Percentiles rank a stretch among this genome's conserved stretches.
Evolutionary conservation across 2,797 vertebrate species (phyloP).

Genomic region (Lutra lutra): DNA sequence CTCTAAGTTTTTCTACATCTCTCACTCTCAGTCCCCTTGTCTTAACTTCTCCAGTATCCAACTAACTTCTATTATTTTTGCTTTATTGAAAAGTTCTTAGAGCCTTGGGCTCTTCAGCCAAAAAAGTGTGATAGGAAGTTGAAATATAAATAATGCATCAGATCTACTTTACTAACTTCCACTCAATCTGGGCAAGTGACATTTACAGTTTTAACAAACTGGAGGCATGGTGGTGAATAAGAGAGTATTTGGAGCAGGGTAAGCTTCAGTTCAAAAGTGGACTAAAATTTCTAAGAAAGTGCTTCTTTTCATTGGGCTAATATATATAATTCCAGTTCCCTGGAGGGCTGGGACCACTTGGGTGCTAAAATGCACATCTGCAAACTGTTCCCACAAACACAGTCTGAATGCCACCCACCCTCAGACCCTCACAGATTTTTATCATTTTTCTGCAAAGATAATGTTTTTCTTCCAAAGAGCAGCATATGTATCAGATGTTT

Average conservation of each 20-base stretch:
- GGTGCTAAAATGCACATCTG: conserved; percentile 38
- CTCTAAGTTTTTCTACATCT: not conserved
- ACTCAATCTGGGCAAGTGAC: conserved; percentile 53
- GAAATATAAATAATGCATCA: conserved; percentile 65
- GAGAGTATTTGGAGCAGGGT: not conserved
- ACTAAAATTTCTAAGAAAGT: not conserved
- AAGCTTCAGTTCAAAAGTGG: conserved; percentile 28
- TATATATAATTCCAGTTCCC: conserved; percentile 13
- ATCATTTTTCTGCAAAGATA: conserved; percentile 15
- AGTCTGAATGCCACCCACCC: not conserved
- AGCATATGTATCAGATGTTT: conserved; percentile 3
- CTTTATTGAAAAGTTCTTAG: conserved; percentile 56
- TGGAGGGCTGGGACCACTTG: not conserved
- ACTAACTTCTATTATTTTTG: conserved; percentile 44
- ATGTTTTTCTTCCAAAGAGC: not conserved
- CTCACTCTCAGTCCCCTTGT: not conserved
- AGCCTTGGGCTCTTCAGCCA: conserved; percentile 6
- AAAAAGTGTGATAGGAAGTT: conserved; percentile 29
- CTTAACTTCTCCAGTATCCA: not conserved
- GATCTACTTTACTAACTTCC: conserved; percentile 47
- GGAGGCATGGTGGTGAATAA: conserved; percentile 25
- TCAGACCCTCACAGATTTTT: not conserved
- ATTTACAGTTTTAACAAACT: conserved; percentile 66
- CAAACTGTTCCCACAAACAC: not conserved
- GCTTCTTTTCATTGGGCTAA: conserved; percentile 34